Percentiles rank a stretch among this genome's conserved stretches.
phyloP scores from a whole-genome alignment of 2,797 vertebrate species.

The Hylomyscus alleni region DNA sequence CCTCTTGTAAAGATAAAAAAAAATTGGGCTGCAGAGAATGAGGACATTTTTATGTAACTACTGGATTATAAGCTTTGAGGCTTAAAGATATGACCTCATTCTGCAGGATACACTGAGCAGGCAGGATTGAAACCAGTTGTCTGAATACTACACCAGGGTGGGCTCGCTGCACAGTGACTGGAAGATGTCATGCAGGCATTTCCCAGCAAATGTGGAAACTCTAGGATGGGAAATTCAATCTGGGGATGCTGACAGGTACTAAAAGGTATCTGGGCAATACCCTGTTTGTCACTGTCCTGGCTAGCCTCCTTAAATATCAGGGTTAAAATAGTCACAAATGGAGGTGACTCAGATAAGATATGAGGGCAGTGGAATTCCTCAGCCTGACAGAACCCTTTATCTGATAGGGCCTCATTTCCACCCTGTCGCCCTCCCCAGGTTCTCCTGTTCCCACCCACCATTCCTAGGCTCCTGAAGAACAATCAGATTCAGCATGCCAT shows the following conservation, averaged over 20 bases:
- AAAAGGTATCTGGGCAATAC: background rate
- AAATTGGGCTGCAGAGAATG: background rate
- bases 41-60: background rate
- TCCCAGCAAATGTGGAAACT: background rate
- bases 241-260: background rate
- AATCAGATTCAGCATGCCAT: background rate
- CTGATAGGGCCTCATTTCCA: background rate
- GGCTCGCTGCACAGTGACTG: background rate
- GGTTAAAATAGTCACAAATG: constrained; percentile 31
- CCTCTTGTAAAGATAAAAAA: background rate
- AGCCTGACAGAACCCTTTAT: background rate
- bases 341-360: background rate
- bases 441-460: background rate
- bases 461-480: background rate
- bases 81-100: background rate
- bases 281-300: background rate
- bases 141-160: background rate
- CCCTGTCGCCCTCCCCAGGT: background rate
- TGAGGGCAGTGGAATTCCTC: background rate
- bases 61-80: background rate
- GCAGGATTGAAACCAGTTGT: background rate
- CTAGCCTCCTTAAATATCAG: background rate
- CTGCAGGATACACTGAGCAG: background rate
- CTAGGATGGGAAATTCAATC: background rate
- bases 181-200: background rate